These are phyloP conservation scores for Plagodis pulveraria DNA, from an alignment of 2,888 invertebrate genomes.

Conservation along the genomic window DNA sequence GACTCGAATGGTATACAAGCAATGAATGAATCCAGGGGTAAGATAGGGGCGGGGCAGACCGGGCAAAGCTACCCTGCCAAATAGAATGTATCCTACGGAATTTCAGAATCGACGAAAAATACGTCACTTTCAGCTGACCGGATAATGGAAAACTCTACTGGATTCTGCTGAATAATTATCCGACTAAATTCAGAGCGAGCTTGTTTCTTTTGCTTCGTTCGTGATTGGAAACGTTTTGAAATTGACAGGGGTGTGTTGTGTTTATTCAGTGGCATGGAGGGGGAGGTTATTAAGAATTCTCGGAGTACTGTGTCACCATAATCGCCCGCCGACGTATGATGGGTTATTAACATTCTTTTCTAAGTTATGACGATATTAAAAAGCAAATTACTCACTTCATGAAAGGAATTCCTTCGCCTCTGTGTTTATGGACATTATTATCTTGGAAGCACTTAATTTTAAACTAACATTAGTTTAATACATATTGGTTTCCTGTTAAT, in stretches of 20 bases:
- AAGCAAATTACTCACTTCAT: constrained; percentile 31
- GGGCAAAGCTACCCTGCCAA: constrained; percentile 48
- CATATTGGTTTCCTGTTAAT: too few species aligned
- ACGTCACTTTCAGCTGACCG: constrained; percentile 43
- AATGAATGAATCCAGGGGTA: constrained; percentile 78
- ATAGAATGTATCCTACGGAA: constrained; percentile 39
- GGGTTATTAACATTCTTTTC: constrained; percentile 31
- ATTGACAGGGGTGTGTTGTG: constrained; percentile 39
- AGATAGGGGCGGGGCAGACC: constrained; percentile 71
- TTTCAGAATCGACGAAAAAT: constrained; percentile 22
- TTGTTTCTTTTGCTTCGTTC: constrained; percentile 12
- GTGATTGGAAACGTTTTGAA: constrained; percentile 30
- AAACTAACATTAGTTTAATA: too few species aligned
- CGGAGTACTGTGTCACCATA: constrained; percentile 43
- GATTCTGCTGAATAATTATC: constrained; percentile 48
- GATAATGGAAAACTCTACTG: constrained; percentile 61
- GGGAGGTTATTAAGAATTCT: constrained; percentile 48
- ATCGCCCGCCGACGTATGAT: constrained; percentile 29
- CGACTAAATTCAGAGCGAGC: constrained; percentile 34
- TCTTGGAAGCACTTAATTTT: too few species aligned
- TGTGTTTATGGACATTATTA: background rate
- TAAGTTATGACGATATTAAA: constrained; percentile 22
- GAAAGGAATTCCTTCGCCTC: constrained; percentile 15
- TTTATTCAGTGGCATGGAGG: constrained; percentile 39
- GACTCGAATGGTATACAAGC: constrained; percentile 42